Evolutionary conservation across 2,888 invertebrate species (phyloP).

Genomic region (Eilema griseolum): DNA sequence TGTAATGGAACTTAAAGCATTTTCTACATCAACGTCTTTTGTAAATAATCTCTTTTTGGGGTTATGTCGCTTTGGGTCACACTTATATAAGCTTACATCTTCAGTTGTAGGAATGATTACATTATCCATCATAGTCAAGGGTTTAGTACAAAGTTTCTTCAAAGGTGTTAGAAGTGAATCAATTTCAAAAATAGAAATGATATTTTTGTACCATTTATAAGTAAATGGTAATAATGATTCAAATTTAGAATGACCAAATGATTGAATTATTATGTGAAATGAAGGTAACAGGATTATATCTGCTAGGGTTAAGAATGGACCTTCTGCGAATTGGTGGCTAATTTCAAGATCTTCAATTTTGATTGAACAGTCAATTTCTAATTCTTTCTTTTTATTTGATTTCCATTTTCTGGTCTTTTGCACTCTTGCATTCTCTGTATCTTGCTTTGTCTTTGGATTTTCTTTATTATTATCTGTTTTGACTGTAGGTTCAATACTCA

Average conservation of each 20-base stretch:
- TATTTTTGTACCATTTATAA: conserved; percentile 87
- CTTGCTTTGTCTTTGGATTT: conserved; percentile 5
- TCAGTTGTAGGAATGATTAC: conserved; percentile 80
- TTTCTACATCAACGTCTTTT: conserved; percentile 91
- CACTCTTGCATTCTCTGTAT: conserved; percentile 56
- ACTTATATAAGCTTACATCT: conserved; percentile 91
- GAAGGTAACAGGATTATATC: conserved; percentile 93
- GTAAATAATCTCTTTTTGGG: conserved; percentile 91
- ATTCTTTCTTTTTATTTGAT: conserved; percentile 74
- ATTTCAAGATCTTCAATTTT: conserved; percentile 84
- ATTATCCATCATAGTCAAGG: conserved; percentile 49
- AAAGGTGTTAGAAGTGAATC: conserved; percentile 49
- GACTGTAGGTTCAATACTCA: conserved; percentile 46
- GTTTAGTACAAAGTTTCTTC: conserved; percentile 43
- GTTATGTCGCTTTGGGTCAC: conserved; percentile 92
- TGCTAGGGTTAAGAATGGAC: conserved; percentile 92
- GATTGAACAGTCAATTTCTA: conserved; percentile 73
- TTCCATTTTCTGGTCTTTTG: conserved; percentile 82
- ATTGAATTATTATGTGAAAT: conserved; percentile 87
- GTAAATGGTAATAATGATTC: conserved; percentile 87
- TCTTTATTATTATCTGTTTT: conserved; percentile 18
- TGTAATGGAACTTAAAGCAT: conserved; percentile 80
- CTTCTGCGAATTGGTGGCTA: conserved; percentile 93
- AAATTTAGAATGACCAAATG: conserved; percentile 68
- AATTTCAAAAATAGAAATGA: conserved; percentile 60